Evolutionary conservation across 1,140 invertebrate species (phyloP), one percentile per base, ranked within the genome.

Genomic region (Phthorimaea operculella): DNA sequence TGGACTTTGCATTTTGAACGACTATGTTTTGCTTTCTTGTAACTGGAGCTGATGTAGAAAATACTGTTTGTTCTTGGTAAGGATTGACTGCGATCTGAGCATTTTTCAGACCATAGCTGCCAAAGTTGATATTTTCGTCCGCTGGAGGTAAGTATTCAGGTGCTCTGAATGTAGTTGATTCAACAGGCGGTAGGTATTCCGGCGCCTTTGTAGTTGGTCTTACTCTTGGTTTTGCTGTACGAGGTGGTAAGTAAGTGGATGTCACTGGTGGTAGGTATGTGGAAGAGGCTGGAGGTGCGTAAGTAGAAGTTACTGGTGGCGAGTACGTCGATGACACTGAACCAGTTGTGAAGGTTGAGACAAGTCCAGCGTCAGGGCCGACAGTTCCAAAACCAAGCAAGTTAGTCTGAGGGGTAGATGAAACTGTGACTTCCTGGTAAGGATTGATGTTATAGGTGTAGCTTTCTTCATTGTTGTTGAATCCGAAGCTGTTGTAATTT

Each of bases 341-440:
- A 28, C 21, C 21, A 6, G 21, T 28, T 4, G 21, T 28, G 6
- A 28, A 28, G 2, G 21, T 28, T 6, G 74, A 71, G 7, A 86
- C 74, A 60, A 86, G 63, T 14, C 83, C 83, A 48, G 85, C 85
- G 60, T 86, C 76, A 21, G 79, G 81, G 12, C 83, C 83, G 2
- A 86, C 83, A 10, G 83, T 81, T 48, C 82, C 81, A 58, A 85
- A 86, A 18, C 85, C 85, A 36, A 86, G 66, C 58, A 84, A 58
- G 56, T 86, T 74, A 45, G 79, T 74, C 62, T 85, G 83, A 4
- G 77, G 44, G 16, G 70, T 75, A 12, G 74, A 68, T 16, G 63
- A 66, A 21, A 72, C 58, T 45, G 57, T 57, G 33, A 59, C 68
- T 51, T 70, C 63, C 68, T 74, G 66, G 44, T 78, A 74, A 15